Percentiles rank a stretch among this genome's conserved stretches.
These are phyloP conservation scores for Branchinecta sandiegonensis DNA, from an alignment of 2,888 invertebrate genomes.

Conservation along the genomic window DNA sequence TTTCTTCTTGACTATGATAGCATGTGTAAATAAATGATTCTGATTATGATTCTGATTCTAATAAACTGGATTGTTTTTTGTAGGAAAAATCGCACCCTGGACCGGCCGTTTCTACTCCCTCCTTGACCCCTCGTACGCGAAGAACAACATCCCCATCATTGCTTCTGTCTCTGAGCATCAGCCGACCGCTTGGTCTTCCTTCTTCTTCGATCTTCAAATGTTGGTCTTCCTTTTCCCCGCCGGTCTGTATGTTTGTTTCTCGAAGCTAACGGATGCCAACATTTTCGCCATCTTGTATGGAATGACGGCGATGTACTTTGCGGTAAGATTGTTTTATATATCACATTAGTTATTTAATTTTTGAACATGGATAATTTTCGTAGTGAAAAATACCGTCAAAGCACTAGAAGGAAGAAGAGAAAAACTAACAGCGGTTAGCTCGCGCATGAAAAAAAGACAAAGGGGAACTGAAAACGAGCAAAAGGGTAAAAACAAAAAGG, in stretches of 20 bases:
- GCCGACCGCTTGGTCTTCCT: slow-evolving; percentile 95
- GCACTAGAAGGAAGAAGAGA: too few species aligned
- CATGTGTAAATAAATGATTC: too few species aligned
- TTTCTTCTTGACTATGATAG: too few species aligned
- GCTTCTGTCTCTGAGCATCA: slow-evolving; percentile 97
- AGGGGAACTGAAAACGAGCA: too few species aligned
- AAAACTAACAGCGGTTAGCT: too few species aligned
- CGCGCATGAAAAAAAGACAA: too few species aligned
- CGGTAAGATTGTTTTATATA: slow-evolving; percentile 45
- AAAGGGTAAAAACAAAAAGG: too few species aligned
- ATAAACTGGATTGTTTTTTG: slow-evolving; percentile 26
- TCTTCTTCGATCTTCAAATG: slow-evolving; percentile 93
- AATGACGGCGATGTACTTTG: slow-evolving; percentile 94
- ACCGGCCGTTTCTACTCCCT: slow-evolving; percentile 93
- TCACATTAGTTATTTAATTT: not conserved
- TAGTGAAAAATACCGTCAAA: too few species aligned
- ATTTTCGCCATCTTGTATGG: slow-evolving; percentile 96
- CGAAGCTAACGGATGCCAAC: slow-evolving; percentile 80
- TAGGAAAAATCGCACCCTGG: slow-evolving; percentile 89
- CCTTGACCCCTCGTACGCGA: slow-evolving; percentile 90
- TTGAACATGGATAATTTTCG: too few species aligned
- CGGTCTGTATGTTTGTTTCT: slow-evolving; percentile 93
- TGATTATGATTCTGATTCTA: too few species aligned
- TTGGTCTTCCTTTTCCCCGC: slow-evolving; percentile 91
- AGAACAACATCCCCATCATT: slow-evolving; percentile 96